These are phyloP conservation scores for Nothocercus julius DNA, from an alignment of 2,113 vertebrate species.

Conservation along the genomic window DNA sequence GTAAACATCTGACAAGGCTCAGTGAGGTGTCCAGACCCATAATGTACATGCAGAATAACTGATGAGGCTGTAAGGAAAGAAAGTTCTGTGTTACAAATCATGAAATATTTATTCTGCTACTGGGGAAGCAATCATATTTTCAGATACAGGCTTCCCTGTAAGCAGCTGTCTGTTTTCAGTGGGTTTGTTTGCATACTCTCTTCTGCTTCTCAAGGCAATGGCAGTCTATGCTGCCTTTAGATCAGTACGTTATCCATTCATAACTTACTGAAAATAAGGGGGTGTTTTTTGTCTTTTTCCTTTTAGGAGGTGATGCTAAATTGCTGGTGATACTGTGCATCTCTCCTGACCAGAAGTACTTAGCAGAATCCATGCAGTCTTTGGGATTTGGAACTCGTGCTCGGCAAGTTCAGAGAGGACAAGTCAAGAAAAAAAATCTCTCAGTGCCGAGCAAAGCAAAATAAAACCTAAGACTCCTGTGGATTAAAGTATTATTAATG, in stretches of 20 bases:
- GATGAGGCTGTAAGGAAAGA: not conserved
- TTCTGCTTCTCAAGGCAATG: not conserved
- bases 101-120: not conserved
- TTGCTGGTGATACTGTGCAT: conserved; percentile 86
- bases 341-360: conserved; percentile 80
- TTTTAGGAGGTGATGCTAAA: conserved; percentile 86
- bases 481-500: conserved; percentile 19
- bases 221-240: not conserved
- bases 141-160: not conserved
- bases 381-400: conserved; percentile 82
- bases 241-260: not conserved
- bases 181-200: not conserved
- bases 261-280: not conserved
- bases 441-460: not conserved
- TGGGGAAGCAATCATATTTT: not conserved
- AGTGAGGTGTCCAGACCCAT: not conserved
- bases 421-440: conserved; percentile 66
- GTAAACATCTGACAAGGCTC: not conserved
- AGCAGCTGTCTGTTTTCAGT: not conserved
- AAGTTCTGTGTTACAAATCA: not conserved
- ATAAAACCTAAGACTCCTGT: conserved; percentile 43
- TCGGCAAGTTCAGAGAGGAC: conserved; percentile 79
- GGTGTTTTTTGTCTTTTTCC: not conserved
- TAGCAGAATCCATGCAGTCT: conserved; percentile 83
- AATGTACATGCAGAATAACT: not conserved